Conservation (phyloP, 2,888 invertebrate genomes). For the Trissolcus brochymenae region DNA sequence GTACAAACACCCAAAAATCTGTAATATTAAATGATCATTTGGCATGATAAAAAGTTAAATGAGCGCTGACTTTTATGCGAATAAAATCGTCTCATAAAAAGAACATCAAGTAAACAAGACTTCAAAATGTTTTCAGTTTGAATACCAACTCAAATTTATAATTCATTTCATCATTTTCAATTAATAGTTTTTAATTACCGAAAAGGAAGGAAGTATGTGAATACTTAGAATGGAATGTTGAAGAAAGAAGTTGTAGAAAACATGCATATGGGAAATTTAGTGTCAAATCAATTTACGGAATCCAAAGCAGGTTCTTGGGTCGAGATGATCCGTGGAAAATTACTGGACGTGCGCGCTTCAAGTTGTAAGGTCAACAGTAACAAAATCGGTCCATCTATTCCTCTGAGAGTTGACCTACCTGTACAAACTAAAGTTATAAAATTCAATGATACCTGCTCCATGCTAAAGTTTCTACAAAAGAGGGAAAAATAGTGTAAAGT, state of each 20-base stretch:
- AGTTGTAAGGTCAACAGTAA: slow-evolving; percentile 64
- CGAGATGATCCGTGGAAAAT: slow-evolving; percentile 23
- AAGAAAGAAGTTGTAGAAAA: background rate
- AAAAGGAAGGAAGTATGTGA: no score
- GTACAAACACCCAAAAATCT: slow-evolving; percentile 13
- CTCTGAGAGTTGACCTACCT: slow-evolving; percentile 72
- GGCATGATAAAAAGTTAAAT: background rate
- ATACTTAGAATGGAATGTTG: no score
- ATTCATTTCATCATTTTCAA: no score
- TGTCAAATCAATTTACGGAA: background rate
- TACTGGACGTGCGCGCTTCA: slow-evolving; percentile 11
- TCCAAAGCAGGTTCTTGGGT: background rate
- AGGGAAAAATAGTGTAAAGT: no score
- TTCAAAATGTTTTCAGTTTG: no score
- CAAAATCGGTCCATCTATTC: slow-evolving; percentile 70
- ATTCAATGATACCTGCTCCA: slow-evolving; percentile 29
- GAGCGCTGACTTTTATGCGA: no score
- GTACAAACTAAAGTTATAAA: slow-evolving; percentile 56
- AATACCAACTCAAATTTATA: no score
- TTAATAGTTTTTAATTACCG: no score
- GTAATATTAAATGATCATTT: slow-evolving; percentile 9
- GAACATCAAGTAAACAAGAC: no score
- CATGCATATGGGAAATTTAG: background rate
- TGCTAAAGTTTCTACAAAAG: slow-evolving; percentile 5
- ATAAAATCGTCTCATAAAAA: no score